These are phyloP conservation scores for Aldrovandia affinis DNA, from an alignment of 2,797 vertebrate genomes.

Conservation along the genomic window DNA sequence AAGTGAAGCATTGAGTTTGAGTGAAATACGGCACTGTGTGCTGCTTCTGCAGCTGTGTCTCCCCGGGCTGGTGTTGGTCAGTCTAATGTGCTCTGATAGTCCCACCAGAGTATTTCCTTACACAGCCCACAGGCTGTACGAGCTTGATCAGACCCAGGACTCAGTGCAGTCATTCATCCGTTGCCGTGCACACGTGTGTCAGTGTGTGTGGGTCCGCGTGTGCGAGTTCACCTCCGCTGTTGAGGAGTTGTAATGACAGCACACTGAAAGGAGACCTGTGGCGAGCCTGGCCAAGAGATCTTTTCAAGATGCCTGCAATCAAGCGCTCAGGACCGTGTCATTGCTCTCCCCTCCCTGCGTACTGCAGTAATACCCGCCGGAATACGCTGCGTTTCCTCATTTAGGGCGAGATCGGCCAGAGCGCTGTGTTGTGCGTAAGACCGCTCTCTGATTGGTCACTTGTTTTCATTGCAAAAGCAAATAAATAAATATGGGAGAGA, in stretches of 20 bases:
- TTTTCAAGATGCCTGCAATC: slow-evolving; percentile 82
- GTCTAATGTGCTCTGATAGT: slow-evolving; percentile 78
- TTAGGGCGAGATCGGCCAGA: not conserved
- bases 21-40: slow-evolving; percentile 63
- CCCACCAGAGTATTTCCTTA: slow-evolving; percentile 72
- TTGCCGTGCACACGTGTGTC: slow-evolving; percentile 18
- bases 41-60: slow-evolving; percentile 56
- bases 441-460: not conserved
- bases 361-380: not conserved
- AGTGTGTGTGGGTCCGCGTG: slow-evolving; percentile 55
- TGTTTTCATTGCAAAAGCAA: not conserved
- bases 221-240: slow-evolving; percentile 59
- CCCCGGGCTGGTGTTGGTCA: slow-evolving; percentile 68
- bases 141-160: slow-evolving; percentile 72
- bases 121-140: slow-evolving; percentile 62
- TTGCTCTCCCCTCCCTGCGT: slow-evolving; percentile 57
- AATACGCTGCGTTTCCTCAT: slow-evolving; percentile 16
- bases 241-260: slow-evolving; percentile 67
- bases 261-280: slow-evolving; percentile 70
- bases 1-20: slow-evolving; percentile 57
- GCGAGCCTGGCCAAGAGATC: slow-evolving; percentile 66
- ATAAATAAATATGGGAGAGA: not conserved
- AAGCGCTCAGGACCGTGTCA: slow-evolving; percentile 71
- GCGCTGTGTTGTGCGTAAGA: not conserved
- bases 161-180: slow-evolving; percentile 70